Evolutionary conservation across 2,113 vertebrate species (phyloP).

Genomic region (Chrysemys picta): DNA sequence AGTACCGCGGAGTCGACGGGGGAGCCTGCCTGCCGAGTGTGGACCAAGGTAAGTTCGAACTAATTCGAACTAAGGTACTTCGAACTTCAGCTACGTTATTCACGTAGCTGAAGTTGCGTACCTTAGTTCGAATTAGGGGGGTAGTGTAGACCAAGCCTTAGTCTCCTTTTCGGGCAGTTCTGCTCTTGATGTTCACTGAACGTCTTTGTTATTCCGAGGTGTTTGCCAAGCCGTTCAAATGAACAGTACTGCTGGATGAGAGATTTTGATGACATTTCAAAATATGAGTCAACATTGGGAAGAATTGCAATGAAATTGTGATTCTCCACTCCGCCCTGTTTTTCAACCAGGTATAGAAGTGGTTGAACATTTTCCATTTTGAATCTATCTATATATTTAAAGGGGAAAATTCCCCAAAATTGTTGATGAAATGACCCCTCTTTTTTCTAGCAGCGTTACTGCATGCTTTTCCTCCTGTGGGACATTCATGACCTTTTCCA

Average conservation of each 20-base stretch:
- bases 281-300: background rate
- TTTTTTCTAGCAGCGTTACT: background rate
- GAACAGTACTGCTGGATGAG: background rate
- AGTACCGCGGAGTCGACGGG: too few species aligned
- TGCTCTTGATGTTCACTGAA: background rate
- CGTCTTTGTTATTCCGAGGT: background rate
- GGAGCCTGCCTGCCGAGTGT: too few species aligned
- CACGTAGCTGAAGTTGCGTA: too few species aligned
- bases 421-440: background rate
- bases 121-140: too few species aligned
- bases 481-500: background rate
- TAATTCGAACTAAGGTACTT: too few species aligned
- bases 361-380: background rate
- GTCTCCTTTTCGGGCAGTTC: background rate
- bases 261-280: background rate
- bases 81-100: too few species aligned
- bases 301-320: background rate
- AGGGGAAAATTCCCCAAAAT: background rate
- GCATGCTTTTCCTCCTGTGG: background rate
- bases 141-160: too few species aligned
- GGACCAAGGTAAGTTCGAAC: too few species aligned
- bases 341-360: background rate
- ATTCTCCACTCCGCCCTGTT: background rate
- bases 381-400: background rate
- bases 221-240: background rate